Conservation (phyloP, 2,888 invertebrate genomes). For the Conistra vaccinii region DNA sequence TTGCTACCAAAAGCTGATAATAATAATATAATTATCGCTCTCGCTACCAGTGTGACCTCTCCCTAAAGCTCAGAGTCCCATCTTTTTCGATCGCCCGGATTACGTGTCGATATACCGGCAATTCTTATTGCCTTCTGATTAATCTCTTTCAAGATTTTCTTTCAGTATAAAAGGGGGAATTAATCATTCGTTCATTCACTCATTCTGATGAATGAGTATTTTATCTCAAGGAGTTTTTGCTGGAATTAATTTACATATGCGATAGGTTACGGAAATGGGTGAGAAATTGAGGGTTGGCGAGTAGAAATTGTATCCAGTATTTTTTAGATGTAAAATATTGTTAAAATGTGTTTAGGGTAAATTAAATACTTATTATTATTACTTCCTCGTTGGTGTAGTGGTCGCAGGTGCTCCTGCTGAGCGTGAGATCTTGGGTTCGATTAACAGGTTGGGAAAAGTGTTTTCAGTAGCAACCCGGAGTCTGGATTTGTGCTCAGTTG, state of each 20-base stretch:
- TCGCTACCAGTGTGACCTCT: not conserved
- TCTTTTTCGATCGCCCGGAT: constrained; percentile 58
- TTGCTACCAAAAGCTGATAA: not conserved
- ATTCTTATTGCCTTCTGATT: constrained; percentile 63
- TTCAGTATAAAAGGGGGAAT: constrained; percentile 44
- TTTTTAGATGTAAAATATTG: not conserved
- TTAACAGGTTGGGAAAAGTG: no score
- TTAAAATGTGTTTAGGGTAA: not conserved
- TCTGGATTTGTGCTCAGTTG: not conserved
- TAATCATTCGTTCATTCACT: constrained; percentile 51
- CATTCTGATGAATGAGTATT: constrained; percentile 54
- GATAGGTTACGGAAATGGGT: constrained; percentile 21
- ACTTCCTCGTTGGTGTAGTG: not conserved
- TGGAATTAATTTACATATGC: constrained; percentile 36
- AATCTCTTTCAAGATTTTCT: constrained; percentile 59
- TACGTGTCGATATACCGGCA: constrained; percentile 54
- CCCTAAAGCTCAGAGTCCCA: constrained; percentile 46
- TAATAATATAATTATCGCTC: not conserved
- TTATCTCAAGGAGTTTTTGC: constrained; percentile 39
- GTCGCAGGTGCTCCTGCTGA: no score
- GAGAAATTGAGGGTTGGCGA: not conserved
- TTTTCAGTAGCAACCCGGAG: not conserved
- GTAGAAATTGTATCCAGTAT: not conserved
- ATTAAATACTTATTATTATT: not conserved
- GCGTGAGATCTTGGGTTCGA: not conserved